A percentile compares a stretch with the other conserved stretches of the same genome.
These are phyloP conservation scores for Asarcornis scutulata DNA, from an alignment of 2,113 vertebrate genomes.

Conservation along the genomic window DNA sequence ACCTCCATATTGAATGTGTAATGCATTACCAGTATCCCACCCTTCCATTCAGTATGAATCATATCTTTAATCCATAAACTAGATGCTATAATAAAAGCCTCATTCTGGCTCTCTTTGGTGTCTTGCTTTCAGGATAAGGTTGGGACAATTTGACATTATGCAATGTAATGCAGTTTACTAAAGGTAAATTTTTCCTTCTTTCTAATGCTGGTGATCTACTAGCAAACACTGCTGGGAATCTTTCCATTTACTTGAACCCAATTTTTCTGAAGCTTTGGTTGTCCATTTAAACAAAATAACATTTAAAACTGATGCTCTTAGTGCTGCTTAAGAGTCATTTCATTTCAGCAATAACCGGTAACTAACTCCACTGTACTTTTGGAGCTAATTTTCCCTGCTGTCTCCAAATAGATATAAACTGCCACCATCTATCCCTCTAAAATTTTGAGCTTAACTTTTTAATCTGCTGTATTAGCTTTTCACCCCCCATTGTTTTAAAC, in stretches of 20 bases:
- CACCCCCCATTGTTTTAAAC: constrained; percentile 43
- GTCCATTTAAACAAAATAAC: constrained; percentile 45
- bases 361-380: constrained; percentile 11
- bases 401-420: constrained; percentile 32
- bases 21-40: neutral
- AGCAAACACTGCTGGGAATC: neutral
- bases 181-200: constrained; percentile 18
- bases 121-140: constrained; percentile 20
- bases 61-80: constrained; percentile 4
- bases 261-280: constrained; percentile 47
- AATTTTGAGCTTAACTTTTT: constrained; percentile 50
- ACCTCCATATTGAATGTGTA: constrained; percentile 20
- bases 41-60: neutral
- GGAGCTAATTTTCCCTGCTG: constrained; percentile 45
- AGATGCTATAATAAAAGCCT: neutral
- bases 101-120: neutral
- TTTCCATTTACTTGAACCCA: neutral
- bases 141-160: neutral
- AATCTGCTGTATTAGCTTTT: constrained; percentile 1
- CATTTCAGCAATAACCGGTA: neutral
- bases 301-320: constrained; percentile 48
- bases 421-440: neutral
- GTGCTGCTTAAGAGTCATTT: constrained; percentile 34
- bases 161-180: constrained; percentile 3
- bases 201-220: neutral